These are phyloP conservation scores for Typhlomys cinereus DNA, from an alignment of 2,113 vertebrate genomes.

Conservation along the genomic window DNA sequence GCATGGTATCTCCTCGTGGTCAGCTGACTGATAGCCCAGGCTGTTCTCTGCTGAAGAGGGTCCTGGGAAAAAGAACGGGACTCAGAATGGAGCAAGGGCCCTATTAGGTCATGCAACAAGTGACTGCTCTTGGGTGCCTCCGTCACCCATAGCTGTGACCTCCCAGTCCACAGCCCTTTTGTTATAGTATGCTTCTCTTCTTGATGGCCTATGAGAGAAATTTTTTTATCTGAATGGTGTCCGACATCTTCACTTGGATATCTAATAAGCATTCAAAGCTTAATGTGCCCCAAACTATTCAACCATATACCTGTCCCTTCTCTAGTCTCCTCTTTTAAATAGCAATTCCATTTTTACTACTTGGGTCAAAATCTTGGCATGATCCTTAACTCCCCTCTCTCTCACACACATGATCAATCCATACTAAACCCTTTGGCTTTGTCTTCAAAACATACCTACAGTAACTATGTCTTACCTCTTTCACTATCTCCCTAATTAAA, in stretches of 20 bases:
- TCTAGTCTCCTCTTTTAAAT: background rate
- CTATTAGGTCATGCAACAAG: background rate
- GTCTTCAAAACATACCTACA: background rate
- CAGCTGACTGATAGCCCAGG: slow-evolving; percentile 92
- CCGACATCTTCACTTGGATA: background rate
- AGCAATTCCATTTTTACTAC: background rate
- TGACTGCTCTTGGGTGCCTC: background rate
- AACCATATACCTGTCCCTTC: background rate
- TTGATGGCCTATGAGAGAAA: background rate
- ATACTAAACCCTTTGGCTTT: background rate
- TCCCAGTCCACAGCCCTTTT: background rate
- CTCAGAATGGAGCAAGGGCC: background rate
- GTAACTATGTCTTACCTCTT: background rate
- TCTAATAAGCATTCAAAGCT: too few relatives aligned
- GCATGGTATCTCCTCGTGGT: slow-evolving; percentile 91
- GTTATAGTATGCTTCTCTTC: background rate
- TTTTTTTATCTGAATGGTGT: background rate
- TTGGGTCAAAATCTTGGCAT: background rate
- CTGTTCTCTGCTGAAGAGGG: slow-evolving; percentile 93
- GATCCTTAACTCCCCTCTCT: background rate
- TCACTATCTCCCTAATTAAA: background rate
- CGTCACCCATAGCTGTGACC: background rate
- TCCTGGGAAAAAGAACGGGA: slow-evolving; percentile 84
- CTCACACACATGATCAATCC: background rate
- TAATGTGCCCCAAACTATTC: background rate